Base-by-base conservation (phyloP, 2,888 invertebrate genomes). In the Hylaea fasciaria region DNA sequence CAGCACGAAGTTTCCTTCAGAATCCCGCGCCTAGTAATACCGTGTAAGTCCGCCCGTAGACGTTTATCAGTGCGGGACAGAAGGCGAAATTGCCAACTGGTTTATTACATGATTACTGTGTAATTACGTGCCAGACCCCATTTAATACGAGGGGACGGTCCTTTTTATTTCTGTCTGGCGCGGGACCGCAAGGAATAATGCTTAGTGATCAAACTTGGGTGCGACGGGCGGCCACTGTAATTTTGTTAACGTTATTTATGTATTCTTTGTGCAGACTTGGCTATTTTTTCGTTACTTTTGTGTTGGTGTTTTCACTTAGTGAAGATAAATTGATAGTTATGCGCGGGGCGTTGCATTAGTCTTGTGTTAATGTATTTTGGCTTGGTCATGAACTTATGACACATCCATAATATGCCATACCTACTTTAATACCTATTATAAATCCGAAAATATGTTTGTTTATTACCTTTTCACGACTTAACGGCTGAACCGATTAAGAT, bases 71-170 rank as follows among this genome's bases (percentile, higher is more conserved):
- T 65, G 53, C 52, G 51, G 65, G 66, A 64, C 73, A 72, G 73
- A 66, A 68, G 68, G 70, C 65, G 69, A 71, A 72, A 72, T 72
- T 73, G 70, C 71, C 64, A 71, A 65, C 69, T 71, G 73, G 72
- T 76, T 74, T 73, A 74, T 76, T 73, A 71, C 69, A 62, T 72
- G 73, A 74, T 76, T 71, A 74, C 70, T 64, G 64, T 66, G 71
- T 74, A 76, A 77, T 74, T 73, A 76, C 66, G 72, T 70, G 70
- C 63, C 68, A 69, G 71, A 64, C 68, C 67, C 65, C 64, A 61
- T 67, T 67, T 68, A 70, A 67, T 71, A 65, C 59, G 64, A 64
- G 67, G 66, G 67, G 68, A 65, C 64, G 69, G 69, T 61, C 64
- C 61, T 69, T 70, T 69, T 71, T 71, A 71, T 67, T 70, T 64